Base-by-base conservation (phyloP, 2,888 invertebrate species). In the Stenodema calcarata region DNA sequence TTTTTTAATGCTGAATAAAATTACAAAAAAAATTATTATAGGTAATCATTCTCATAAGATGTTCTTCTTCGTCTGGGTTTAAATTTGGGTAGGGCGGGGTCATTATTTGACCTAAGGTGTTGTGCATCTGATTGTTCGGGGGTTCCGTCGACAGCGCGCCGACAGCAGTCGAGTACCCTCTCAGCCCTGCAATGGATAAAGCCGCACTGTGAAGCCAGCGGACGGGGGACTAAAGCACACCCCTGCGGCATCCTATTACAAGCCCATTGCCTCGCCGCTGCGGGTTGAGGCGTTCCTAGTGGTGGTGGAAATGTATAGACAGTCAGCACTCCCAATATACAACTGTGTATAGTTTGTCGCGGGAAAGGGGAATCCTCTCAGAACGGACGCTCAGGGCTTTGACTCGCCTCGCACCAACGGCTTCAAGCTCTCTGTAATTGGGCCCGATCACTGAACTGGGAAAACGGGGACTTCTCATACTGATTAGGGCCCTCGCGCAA, bases 401-500 rank as follows among this genome's bases (percentile, higher is more conserved):
- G 47, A 54, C 28, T 28, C 62, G 16, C 28, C 28, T 18, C 27
- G 42, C 30, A 35, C 35, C 50, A 14, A 7, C 4, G 7, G 35
- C 2, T 35, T 35, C 7, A 7, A 35, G 35, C 35, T 35, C 4
- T 30, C 4, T 28, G 80, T 50, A 80, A 80, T 62, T 80, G 80
- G 80, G 23, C 16, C n/a, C 30, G 62, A 50, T 54, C 54, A 80
- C 54, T 14, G 80, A 54, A n/a, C 35, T 9, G 41, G 54, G 54
- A 7, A 30, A 41, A 30, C 14, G 41, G 11, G 78, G 44, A 23
- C 14, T 35, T 35, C 62, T 35, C 62, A 42, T 82, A 69, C 82
- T 82, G 82, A 82, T 82, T 82, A 82, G 82, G 81, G 54, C 69
- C 69, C 18, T 18, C 69, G 35, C 82, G 82, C 82, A 82, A 82